phyloP scores from a whole-genome alignment of 2,888 invertebrate genomes.

The Mellilla xanthometata region DNA sequence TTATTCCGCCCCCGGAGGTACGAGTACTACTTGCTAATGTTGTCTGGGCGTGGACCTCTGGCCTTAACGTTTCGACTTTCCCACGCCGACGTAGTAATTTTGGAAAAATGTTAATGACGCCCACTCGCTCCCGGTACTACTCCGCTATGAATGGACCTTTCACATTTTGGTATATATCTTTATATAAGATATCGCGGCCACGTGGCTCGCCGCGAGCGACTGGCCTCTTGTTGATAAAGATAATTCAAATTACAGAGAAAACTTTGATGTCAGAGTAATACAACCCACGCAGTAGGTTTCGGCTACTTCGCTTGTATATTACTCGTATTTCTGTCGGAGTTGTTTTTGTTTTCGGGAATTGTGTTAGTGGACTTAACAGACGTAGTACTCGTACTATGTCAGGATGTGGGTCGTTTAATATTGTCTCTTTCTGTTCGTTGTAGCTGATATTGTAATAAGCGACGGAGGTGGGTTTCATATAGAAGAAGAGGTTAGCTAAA shows the following conservation, averaged over 20 bases:
- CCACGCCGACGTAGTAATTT: background rate
- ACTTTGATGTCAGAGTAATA: slow-evolving; percentile 6
- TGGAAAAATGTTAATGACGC: slow-evolving; percentile 4
- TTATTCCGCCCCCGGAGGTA: background rate
- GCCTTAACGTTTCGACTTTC: slow-evolving; percentile 2
- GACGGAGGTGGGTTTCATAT: too few species aligned
- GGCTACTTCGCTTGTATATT: too few species aligned
- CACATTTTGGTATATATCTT: slow-evolving; percentile 6
- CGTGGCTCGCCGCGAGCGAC: slow-evolving; percentile 4
- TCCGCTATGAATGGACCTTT: background rate
- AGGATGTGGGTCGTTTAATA: too few species aligned
- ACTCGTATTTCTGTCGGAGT: too few species aligned
- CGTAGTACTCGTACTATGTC: too few species aligned
- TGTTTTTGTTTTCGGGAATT: too few species aligned
- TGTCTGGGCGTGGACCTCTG: background rate
- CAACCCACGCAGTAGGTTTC: background rate
- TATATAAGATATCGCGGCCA: background rate
- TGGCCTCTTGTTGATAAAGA: slow-evolving; percentile 10
- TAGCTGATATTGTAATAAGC: too few species aligned
- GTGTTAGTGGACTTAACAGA: too few species aligned
- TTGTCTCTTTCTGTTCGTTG: too few species aligned
- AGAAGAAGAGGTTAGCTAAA: too few species aligned
- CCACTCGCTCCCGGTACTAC: background rate
- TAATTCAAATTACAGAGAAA: background rate
- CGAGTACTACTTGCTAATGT: too few species aligned